Evolutionary conservation across 2,113 vertebrate genomes (phyloP).

Genomic region (Pangasianodon gigas): DNA sequence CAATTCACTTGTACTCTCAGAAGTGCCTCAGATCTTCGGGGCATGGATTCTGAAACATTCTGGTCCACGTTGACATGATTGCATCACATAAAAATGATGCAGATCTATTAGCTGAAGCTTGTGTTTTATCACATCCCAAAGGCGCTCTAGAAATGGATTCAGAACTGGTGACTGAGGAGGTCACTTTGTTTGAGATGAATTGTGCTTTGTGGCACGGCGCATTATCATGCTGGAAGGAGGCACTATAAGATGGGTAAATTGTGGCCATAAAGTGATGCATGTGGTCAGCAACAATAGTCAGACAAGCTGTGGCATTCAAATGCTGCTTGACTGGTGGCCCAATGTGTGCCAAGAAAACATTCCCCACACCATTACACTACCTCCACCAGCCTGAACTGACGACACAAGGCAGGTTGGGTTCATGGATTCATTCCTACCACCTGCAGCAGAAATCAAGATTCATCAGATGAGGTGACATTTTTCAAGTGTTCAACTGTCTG

Average conservation of each 20-base stretch:
- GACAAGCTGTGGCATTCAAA: neutral
- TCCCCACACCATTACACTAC: neutral
- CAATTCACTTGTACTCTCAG: neutral
- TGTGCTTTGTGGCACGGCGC: neutral
- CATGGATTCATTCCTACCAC: neutral
- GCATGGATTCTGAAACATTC: neutral
- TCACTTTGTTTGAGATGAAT: neutral
- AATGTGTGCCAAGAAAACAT: neutral
- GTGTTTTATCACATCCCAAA: neutral
- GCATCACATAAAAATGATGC: neutral
- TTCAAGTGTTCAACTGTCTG: neutral
- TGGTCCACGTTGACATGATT: neutral
- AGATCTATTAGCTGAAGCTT: neutral
- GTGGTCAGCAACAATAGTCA: neutral
- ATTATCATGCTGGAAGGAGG: neutral
- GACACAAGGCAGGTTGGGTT: neutral
- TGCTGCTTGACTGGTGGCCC: neutral
- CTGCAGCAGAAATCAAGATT: neutral
- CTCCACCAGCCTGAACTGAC: neutral
- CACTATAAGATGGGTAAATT: neutral
- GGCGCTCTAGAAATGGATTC: neutral
- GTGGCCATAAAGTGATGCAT: neutral
- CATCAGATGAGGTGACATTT: neutral
- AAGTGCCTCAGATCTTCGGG: neutral
- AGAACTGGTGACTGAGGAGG: neutral